A percentile compares a stretch with the other conserved stretches of the same genome.
Evolutionary conservation across 2,888 invertebrate species (phyloP).

Genomic region (Eupithecia vulgata): DNA sequence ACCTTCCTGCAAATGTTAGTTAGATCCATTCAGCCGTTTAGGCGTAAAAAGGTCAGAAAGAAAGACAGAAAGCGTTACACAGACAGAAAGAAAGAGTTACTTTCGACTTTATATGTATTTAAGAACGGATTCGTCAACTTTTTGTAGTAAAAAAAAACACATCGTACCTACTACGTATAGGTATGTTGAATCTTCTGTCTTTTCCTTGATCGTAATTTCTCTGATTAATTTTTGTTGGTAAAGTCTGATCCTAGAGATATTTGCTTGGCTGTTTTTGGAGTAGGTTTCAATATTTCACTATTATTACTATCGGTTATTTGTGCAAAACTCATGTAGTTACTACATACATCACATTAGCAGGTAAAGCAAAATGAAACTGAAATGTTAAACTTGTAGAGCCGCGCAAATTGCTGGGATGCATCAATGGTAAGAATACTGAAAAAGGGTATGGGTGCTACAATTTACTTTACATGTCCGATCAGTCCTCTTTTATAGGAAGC

Average conservation of each 20-base stretch:
- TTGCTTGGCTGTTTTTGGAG: background rate
- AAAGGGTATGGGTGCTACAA: background rate
- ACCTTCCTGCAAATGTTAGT: too few species aligned
- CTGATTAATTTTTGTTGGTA: background rate
- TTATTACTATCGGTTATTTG: background rate
- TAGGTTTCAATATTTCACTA: background rate
- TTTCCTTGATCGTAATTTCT: background rate
- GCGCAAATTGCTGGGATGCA: too few species aligned
- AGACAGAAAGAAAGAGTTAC: too few species aligned
- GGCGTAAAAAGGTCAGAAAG: too few species aligned
- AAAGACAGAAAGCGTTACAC: too few species aligned
- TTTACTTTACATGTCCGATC: background rate
- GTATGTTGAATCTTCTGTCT: background rate
- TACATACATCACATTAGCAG: background rate
- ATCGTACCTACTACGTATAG: too few species aligned
- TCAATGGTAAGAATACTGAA: too few species aligned
- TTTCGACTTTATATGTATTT: too few species aligned
- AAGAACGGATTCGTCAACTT: background rate
- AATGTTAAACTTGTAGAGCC: background rate
- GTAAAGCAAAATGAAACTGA: background rate
- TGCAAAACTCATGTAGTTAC: background rate
- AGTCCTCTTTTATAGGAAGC: background rate
- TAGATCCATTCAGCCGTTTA: too few species aligned
- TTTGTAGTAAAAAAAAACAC: background rate
- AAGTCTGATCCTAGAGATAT: background rate